Evolutionary conservation across 2,888 invertebrate genomes (phyloP).

Genomic region (Parnassius orleans): DNA sequence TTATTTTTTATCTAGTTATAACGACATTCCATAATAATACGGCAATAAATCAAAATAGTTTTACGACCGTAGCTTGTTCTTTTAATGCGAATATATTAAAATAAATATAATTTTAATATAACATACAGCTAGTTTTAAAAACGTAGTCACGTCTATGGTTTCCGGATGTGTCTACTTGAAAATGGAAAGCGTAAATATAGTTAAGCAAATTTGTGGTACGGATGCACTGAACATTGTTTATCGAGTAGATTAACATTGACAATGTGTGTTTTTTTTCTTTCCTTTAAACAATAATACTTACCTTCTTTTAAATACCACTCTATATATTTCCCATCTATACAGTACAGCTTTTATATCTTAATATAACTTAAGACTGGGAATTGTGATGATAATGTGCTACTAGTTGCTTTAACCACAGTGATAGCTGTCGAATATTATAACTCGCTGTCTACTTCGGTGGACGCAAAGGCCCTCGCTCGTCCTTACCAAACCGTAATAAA

Average conservation of each 20-base stretch:
- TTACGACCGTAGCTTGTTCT: constrained; percentile 9
- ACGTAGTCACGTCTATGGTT: constrained; percentile 7
- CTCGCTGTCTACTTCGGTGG: too few species aligned
- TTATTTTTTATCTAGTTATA: constrained; percentile 22
- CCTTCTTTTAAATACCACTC: not conserved
- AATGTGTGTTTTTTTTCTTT: constrained; percentile 19
- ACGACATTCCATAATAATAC: constrained; percentile 23
- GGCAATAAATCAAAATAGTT: constrained; percentile 23
- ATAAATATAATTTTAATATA: constrained; percentile 16
- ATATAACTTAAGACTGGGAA: too few species aligned
- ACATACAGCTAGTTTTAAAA: constrained; percentile 1
- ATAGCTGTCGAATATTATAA: too few species aligned
- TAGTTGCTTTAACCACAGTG: too few species aligned
- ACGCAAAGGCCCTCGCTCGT: too few species aligned
- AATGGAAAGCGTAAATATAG: constrained; percentile 50
- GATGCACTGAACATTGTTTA: constrained; percentile 39
- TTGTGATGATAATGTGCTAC: too few species aligned
- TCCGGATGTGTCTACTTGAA: constrained; percentile 38
- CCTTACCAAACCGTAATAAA: too few species aligned
- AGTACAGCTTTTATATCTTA: too few species aligned
- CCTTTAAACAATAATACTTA: constrained; percentile 5
- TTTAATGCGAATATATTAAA: constrained; percentile 19
- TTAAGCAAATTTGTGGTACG: constrained; percentile 43
- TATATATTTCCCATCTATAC: too few species aligned
- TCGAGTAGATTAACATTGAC: constrained; percentile 32